Evolutionary conservation across 2,113 vertebrate genomes (phyloP), one percentile per base, ranked within the genome.

Genomic region (Chinchilla lanigera): DNA sequence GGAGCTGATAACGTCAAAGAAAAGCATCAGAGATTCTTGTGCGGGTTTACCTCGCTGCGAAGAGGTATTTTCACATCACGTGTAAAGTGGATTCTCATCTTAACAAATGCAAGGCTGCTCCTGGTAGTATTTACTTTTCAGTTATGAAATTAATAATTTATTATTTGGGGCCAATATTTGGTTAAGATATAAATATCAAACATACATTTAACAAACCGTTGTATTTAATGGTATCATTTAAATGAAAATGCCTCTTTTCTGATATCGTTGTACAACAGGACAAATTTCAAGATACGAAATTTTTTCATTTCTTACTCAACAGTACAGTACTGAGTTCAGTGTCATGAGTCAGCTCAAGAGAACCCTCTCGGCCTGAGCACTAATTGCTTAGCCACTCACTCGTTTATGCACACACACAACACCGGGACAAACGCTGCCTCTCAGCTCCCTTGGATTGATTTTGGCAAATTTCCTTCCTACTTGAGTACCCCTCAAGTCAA

Each of bases 211-310:
- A 80, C 52, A 78, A 77, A 63, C 28, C n/a, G 52, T 38, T 83
- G 63, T 86, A 83, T 88, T 69, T 91, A 86, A 67, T 71, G 38
- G 16, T 90, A 90, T 89, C 14, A 86, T 84, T 87, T 75, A 71
- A 80, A 91, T 71, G 28, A 88, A 96, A 95, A 89, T 63, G 33
- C 63, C 83, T 95, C 8, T 97, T 73, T 80, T 88, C 30, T 65
- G 84, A 71, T 89, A 77, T 78, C 83, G 2, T 81, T 73, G 8
- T 81, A 56, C 28, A 54, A 93, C 20, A 65, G 91, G 96, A 67
- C 5, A 82, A 71, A 94, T 93, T 33, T 92, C 4, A 96, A 90
- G 28, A 47, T 80, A 94, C 0, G 28, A 87, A 90, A 28, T 30
- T 69, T 77, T 93, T 96, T 63, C 5, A 67, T 83, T 44, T 86